A percentile compares a stretch with the other conserved stretches of the same genome.
These are phyloP conservation scores for Manis crassicaudata DNA, from an alignment of 2,797 vertebrate species.

Conservation along the genomic window DNA sequence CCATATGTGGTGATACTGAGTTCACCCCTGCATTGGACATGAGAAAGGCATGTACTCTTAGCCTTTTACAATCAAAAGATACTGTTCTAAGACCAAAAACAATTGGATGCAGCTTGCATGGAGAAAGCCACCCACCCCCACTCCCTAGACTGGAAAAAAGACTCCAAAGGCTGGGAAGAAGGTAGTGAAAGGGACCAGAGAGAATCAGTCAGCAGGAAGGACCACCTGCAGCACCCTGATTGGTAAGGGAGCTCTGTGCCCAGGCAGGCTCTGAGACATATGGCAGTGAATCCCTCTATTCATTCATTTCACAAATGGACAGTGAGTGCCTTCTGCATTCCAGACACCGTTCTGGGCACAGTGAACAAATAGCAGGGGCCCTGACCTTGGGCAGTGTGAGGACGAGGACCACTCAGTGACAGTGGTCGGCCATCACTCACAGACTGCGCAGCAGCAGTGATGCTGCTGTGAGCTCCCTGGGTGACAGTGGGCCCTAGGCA, in stretches of 20 bases:
- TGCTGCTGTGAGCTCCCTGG: not conserved
- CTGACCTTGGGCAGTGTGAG: not conserved
- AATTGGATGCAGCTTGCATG: not conserved
- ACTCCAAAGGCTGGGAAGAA: not conserved
- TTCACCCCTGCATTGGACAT: not conserved
- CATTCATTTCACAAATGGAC: not conserved
- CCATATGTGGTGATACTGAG: not conserved
- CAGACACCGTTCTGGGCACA: not conserved
- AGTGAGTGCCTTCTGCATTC: not conserved
- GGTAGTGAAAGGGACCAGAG: not conserved
- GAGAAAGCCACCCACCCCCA: not conserved
- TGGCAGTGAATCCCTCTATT: not conserved
- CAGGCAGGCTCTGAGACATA: not conserved
- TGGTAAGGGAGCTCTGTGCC: not conserved
- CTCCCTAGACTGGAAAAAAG: not conserved
- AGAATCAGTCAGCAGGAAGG: not conserved
- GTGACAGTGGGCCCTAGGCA: not conserved
- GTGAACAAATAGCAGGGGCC: not conserved
- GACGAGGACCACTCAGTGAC: not conserved
- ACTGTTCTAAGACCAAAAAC: not conserved
- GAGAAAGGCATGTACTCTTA: not conserved
- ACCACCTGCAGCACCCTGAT: not conserved
- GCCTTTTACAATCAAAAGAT: conserved; percentile 26
- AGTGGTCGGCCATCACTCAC: not conserved
- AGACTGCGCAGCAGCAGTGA: not conserved